Percentiles rank a stretch among this genome's conserved stretches.
Conservation (phyloP, 2,113 vertebrate genomes). For the Fulmarus glacialis region DNA sequence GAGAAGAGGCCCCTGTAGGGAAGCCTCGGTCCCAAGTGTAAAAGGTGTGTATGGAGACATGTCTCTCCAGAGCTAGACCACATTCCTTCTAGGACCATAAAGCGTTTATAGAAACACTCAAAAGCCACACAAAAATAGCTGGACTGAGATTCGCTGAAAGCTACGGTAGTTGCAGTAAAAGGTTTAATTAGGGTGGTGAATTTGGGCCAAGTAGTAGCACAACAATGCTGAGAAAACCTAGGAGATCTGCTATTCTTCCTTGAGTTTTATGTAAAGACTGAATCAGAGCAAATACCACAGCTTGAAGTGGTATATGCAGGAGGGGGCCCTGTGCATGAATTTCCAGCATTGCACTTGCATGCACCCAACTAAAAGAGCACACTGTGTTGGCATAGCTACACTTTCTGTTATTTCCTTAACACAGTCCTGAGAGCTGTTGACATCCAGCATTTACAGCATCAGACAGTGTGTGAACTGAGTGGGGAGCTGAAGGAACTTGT, state of each 20-base stretch:
- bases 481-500: neutral
- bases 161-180: neutral
- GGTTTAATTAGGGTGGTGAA: neutral
- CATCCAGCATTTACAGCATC: neutral
- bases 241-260: neutral
- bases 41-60: neutral
- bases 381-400: neutral
- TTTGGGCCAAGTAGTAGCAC: neutral
- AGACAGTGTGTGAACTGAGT: neutral
- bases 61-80: neutral
- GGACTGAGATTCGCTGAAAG: neutral
- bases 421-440: neutral
- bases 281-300: neutral
- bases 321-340: neutral
- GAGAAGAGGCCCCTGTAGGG: neutral
- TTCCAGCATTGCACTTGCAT: neutral
- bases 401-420: neutral
- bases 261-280: neutral
- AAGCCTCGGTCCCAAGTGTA: neutral
- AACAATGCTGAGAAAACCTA: neutral
- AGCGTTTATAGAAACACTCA: fast-evolving
- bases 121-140: neutral
- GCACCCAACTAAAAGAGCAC: neutral
- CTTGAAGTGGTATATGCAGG: neutral
- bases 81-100: neutral